Evolutionary conservation across 2,797 vertebrate genomes (phyloP), one percentile per base, ranked within the genome.

Genomic region (Sebastes alutus): DNA sequence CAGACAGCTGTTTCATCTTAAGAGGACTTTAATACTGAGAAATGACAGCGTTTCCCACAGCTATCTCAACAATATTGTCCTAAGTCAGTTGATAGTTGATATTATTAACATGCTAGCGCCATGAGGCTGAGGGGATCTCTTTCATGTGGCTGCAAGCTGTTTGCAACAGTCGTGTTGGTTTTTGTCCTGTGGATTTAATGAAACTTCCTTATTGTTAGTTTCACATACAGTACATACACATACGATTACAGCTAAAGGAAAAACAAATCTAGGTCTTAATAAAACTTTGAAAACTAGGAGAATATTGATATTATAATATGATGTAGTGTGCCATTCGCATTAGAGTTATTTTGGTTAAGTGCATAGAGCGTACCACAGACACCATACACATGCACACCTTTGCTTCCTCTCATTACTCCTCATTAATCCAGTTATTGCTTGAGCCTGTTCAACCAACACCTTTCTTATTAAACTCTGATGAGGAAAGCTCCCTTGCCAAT

Each of bases 391-490:
- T 46, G 42, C 42, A 46, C 42, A 46, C 12, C 20, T 78, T 49
- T 64, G 25, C 32, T 58, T 56, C 58, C 4, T 81, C 29, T 33
- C 68, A 30, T 61, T 58, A 30, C 58, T 81, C 33, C 38, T 61
- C 12, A 80, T 80, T 73, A 67, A 63, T 77, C 64, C 23, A 72
- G 35, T 76, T 81, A 69, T 77, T 60, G 29, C 10, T 46, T 1
- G 2, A 42, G 13, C 30, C 20, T 0, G 1, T 35, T 55, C 12
- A 76, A 35, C 29, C 55, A 35, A 54, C 58, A 84, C n/a, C 56
- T 76, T 78, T 66, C 20, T 71, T 30, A 60, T 72, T 38, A 78
- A 69, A 69, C 20, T 42, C n/a, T 72, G n/a, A 77, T 69, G 66
- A 64, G 60, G 27, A 82, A 76, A 33, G 38, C 58, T 54, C 46